A percentile compares a stretch with the other conserved stretches of the same genome.
These are phyloP conservation scores for Liparis tanakae DNA, from an alignment of 2,797 vertebrate genomes.

Conservation along the genomic window DNA sequence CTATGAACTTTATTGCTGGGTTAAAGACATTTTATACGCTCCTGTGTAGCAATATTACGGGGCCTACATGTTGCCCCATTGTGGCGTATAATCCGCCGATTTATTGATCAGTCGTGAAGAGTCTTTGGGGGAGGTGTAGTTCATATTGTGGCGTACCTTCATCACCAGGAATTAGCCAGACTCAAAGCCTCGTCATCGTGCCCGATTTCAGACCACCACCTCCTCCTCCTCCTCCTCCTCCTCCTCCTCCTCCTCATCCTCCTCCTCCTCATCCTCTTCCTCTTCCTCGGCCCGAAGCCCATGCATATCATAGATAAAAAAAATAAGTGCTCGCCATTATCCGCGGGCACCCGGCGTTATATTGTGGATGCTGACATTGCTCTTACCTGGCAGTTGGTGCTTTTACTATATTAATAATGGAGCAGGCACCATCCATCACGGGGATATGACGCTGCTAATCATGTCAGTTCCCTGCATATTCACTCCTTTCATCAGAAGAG, in stretches of 20 bases:
- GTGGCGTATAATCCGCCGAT: neutral
- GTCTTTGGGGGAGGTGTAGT: neutral
- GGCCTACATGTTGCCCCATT: neutral
- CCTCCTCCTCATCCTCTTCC: constrained; percentile 8
- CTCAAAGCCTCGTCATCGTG: constrained; percentile 3
- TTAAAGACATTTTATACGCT: constrained; percentile 9
- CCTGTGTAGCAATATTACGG: neutral
- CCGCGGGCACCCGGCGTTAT: constrained; percentile 75
- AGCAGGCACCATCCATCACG: constrained; percentile 81
- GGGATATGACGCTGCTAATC: constrained; percentile 82
- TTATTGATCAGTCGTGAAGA: constrained; percentile 8
- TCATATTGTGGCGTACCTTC: constrained; percentile 7
- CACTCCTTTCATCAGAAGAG: constrained; percentile 70
- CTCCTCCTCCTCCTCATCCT: constrained; percentile 5
- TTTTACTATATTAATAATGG: constrained; percentile 87
- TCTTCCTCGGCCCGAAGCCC: constrained; percentile 42
- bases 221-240: constrained; percentile 7
- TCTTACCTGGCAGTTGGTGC: constrained; percentile 82
- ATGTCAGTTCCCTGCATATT: constrained; percentile 81
- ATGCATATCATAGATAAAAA: constrained; percentile 75
- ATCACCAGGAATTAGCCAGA: constrained; percentile 39
- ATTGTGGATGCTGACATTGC: constrained; percentile 84
- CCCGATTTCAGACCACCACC: constrained; percentile 2
- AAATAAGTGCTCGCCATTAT: constrained; percentile 76
- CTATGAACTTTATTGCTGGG: neutral